Conservation (phyloP, 2,888 invertebrate species). For the Penaeus monodon region DNA sequence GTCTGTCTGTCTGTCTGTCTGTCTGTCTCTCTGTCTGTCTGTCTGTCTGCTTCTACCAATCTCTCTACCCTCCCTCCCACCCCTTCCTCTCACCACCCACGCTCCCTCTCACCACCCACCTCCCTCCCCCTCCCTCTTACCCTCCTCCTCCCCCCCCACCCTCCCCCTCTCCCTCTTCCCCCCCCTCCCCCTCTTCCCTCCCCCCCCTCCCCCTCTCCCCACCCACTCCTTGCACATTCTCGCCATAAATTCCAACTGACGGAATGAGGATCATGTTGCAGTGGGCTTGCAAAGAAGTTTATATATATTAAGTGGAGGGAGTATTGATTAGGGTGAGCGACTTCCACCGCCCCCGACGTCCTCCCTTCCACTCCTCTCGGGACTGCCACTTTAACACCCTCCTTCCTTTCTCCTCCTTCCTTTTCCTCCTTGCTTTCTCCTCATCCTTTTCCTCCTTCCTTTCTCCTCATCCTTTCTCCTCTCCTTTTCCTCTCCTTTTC, state of each 20-base stretch:
- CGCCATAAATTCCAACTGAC: neutral
- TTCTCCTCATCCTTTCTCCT: neutral
- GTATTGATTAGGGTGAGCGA: too few species aligned
- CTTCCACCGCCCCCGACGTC: too few species aligned
- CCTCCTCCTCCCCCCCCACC: neutral
- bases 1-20: too few species aligned
- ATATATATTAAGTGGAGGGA: too few species aligned
- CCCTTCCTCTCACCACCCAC: neutral
- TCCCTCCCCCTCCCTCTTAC: neutral
- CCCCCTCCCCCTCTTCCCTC: neutral
- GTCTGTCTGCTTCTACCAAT: too few species aligned
- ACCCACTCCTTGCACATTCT: neutral
- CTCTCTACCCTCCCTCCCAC: neutral
- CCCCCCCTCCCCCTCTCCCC: neutral
- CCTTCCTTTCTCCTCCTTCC: neutral
- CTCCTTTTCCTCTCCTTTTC: neutral
- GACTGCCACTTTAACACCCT: neutral
- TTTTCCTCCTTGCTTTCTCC: neutral
- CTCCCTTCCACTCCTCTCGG: too few species aligned
- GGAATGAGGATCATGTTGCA: too few species aligned
- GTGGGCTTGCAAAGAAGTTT: too few species aligned
- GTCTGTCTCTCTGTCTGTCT: too few species aligned
- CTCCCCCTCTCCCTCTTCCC: neutral
- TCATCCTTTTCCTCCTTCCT: neutral
- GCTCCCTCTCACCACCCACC: neutral